A percentile compares a stretch with the other conserved stretches of the same genome.
These are phyloP conservation scores for Channa argus DNA, from an alignment of 2,113 vertebrate genomes.

Conservation along the genomic window DNA sequence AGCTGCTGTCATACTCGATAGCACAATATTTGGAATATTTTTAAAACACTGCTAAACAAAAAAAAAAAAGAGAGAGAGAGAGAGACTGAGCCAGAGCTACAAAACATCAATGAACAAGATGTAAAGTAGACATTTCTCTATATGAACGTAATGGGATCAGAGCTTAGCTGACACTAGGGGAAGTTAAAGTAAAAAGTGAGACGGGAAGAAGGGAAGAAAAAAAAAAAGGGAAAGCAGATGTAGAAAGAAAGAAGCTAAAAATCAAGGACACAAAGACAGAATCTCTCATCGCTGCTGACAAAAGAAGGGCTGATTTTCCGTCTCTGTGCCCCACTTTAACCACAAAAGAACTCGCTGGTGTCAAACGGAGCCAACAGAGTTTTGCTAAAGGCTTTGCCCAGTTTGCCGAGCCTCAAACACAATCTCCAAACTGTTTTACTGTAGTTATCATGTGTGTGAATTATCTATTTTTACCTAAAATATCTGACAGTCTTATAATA, in stretches of 20 bases:
- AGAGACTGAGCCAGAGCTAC: neutral
- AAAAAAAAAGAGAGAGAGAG: too few species aligned
- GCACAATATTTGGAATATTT: neutral
- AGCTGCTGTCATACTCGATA: neutral
- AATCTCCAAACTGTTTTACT: neutral
- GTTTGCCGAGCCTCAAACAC: constrained; percentile 9
- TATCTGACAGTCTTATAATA: neutral
- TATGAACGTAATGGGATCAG: neutral
- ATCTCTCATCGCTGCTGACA: constrained; percentile 29
- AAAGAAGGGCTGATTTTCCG: constrained; percentile 37
- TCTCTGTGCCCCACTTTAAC: constrained; percentile 53
- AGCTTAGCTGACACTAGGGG: too few species aligned
- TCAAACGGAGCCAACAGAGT: constrained; percentile 56
- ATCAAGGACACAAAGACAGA: constrained; percentile 32
- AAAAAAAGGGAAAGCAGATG: constrained; percentile 14
- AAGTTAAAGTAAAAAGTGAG: neutral
- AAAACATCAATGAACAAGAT: constrained; percentile 37
- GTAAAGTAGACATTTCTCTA: constrained; percentile 10
- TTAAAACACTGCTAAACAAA: constrained; percentile 2
- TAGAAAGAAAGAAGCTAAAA: constrained; percentile 23
- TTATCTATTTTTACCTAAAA: neutral
- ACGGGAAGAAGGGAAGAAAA: constrained; percentile 1
- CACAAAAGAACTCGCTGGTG: constrained; percentile 55
- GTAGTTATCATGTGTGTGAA: neutral
- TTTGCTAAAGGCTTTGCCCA: constrained; percentile 42